Base-by-base conservation (phyloP, 1,140 invertebrate genomes). In the Zaprionus davidi region DNA sequence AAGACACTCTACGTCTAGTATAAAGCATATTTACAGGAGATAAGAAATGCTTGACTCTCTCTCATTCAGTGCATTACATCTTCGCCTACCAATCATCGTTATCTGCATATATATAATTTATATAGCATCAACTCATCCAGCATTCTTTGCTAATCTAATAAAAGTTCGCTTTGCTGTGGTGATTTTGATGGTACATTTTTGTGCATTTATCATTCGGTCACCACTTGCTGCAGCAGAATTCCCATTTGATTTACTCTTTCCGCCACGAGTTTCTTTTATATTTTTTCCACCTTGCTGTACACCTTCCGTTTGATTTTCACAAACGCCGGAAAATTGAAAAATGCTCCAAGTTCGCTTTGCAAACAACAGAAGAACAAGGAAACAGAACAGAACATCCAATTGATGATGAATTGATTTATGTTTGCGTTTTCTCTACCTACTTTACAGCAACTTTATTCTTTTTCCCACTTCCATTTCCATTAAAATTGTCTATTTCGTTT, bases 361-460 rank as follows among this genome's bases (percentile, higher is more conserved):
- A 78, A 78, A 73, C 74, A 74, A 51, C 38, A 64, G 36, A 53
- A 57, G 11, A 28, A 44, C 51, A 51, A 28, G 38, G 9, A 64
- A 46, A 20, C 22, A 44, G 12, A 64, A 44, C 9, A 26, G 62
- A 60, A 73, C 75, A 68, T 65, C 36, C 38, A 71, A 76, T 76
- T 79, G 76, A 76, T 76, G 79, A 79, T 81, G 72, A 81, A 81
- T 78, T 81, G 76, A 79, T 81, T 79, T 76, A 79, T 78, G 76
- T 81, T 81, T 81, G 71, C 57, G 41, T 28, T 60, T 31, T 58
- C 66, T 66, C 57, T 57, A 26, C 38, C 24, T 55, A 49, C 64
- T 60, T 69, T 60, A 38, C 51, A 68, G 63, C 57, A 69, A 57
- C 51, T 24, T 53, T 51, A 56, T 59, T 24, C 38, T 44, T 60